phyloP scores from a whole-genome alignment of 1,140 invertebrate species.

The Leptinotarsa texana region DNA sequence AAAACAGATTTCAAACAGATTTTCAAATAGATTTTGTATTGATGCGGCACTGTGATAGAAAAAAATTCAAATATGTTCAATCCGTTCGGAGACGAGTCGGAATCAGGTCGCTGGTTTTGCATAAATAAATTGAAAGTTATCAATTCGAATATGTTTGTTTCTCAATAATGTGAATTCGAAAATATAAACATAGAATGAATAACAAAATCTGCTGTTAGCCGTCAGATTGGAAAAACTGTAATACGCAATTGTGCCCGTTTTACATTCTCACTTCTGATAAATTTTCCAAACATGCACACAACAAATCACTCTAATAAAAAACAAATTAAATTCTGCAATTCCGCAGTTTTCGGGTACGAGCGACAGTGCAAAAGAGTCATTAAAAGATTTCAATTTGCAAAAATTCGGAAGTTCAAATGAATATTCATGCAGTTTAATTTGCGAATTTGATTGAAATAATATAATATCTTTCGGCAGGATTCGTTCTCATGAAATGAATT shows the following conservation, averaged over 20 bases:
- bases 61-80: too few relatives aligned
- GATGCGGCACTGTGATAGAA: too few relatives aligned
- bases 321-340: slow-evolving; percentile 1
- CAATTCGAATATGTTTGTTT: too few relatives aligned
- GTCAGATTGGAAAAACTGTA: too few relatives aligned
- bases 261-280: not conserved
- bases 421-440: slow-evolving; percentile 13
- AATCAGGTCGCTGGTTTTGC: too few relatives aligned
- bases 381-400: slow-evolving; percentile 12
- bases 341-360: slow-evolving; percentile 11
- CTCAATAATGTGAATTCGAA: too few relatives aligned
- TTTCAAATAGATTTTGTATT: too few relatives aligned
- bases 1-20: too few relatives aligned
- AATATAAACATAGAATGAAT: too few relatives aligned
- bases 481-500: slow-evolving; percentile 13
- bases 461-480: not conserved
- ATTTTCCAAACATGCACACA: slow-evolving; percentile 27
- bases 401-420: slow-evolving; percentile 8
- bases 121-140: too few relatives aligned
- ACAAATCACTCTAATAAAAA: slow-evolving; percentile 33
- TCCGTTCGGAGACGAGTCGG: too few relatives aligned
- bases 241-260: not conserved
- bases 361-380: slow-evolving; percentile 12
- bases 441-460: slow-evolving; percentile 15
- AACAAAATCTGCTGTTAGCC: too few relatives aligned